A percentile compares a stretch with the other conserved stretches of the same genome.
Conservation (phyloP, 2,797 vertebrate genomes). For the Arnoldichthys spilopterus region DNA sequence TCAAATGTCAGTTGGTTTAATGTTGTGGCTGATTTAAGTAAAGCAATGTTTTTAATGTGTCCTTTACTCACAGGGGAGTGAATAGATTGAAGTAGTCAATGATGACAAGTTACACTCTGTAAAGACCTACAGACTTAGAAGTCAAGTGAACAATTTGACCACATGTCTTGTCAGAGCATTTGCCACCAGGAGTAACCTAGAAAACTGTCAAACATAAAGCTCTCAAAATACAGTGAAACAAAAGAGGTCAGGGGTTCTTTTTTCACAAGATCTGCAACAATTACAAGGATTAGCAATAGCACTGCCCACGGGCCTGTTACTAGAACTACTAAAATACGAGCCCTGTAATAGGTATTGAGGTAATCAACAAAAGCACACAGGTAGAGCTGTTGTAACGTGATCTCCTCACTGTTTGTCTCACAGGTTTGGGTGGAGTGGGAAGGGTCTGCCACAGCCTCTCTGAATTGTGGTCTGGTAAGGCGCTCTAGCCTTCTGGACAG, state of each 20-base stretch:
- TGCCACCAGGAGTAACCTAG: background rate
- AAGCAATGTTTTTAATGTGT: background rate
- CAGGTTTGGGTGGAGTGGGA: slow-evolving; percentile 72
- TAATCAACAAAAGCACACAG: slow-evolving; percentile 22
- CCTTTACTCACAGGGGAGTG: background rate
- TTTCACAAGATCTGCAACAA: background rate
- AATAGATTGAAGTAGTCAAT: background rate
- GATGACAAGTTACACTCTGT: background rate
- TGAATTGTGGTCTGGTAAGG: slow-evolving; percentile 73
- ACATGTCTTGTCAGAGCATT: background rate
- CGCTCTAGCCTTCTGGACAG: slow-evolving; percentile 50
- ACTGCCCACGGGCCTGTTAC: slow-evolving; percentile 6
- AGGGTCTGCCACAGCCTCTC: slow-evolving; percentile 50
- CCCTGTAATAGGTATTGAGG: background rate
- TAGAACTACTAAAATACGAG: background rate
- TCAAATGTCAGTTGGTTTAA: no score
- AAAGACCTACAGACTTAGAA: background rate
- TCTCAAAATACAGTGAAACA: background rate
- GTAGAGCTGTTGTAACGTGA: slow-evolving; percentile 6
- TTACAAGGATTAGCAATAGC: slow-evolving; percentile 17
- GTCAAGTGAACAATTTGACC: background rate
- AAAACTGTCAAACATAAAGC: background rate
- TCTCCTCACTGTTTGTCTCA: slow-evolving; percentile 31
- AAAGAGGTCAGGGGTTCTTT: background rate
- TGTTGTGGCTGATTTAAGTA: no score